Evolutionary conservation across 2,888 invertebrate genomes (phyloP).

Genomic region (Stenodera caucasica): DNA sequence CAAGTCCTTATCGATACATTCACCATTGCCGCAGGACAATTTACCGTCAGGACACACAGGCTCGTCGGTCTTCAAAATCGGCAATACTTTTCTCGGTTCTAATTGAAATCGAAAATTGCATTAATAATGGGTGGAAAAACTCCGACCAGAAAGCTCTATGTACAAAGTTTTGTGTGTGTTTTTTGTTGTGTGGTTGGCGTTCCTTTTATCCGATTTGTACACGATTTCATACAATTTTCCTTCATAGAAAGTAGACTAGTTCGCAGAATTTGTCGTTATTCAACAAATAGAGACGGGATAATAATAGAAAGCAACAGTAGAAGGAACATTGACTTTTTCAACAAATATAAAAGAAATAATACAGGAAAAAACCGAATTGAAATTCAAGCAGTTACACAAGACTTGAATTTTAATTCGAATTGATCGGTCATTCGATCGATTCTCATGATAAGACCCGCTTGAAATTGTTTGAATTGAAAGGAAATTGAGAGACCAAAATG

Average conservation of each 20-base stretch:
- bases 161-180: slow-evolving; percentile 25
- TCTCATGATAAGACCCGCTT: not conserved
- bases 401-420: not conserved
- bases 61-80: slow-evolving; percentile 84
- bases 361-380: not conserved
- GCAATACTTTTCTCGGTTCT: slow-evolving; percentile 90
- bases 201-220: slow-evolving; percentile 2
- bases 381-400: slow-evolving; percentile 2
- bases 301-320: slow-evolving; percentile 17
- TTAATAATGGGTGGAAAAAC: not conserved
- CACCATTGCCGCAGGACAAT: slow-evolving; percentile 84
- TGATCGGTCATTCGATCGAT: not conserved
- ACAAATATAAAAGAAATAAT: not conserved
- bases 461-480: not conserved
- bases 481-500: not conserved
- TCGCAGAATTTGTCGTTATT: slow-evolving; percentile 22
- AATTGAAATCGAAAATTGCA: slow-evolving; percentile 48
- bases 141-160: slow-evolving; percentile 18
- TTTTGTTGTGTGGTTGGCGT: slow-evolving; percentile 19
- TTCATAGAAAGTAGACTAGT: slow-evolving; percentile 41
- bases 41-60: slow-evolving; percentile 86
- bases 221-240: slow-evolving; percentile 26
- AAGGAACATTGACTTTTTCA: slow-evolving; percentile 10
- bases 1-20: slow-evolving; percentile 83
- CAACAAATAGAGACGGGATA: slow-evolving; percentile 16